Evolutionary conservation across 1,140 invertebrate species (phyloP), one percentile per base, ranked within the genome.

Genomic region (Drosophila sp.): DNA sequence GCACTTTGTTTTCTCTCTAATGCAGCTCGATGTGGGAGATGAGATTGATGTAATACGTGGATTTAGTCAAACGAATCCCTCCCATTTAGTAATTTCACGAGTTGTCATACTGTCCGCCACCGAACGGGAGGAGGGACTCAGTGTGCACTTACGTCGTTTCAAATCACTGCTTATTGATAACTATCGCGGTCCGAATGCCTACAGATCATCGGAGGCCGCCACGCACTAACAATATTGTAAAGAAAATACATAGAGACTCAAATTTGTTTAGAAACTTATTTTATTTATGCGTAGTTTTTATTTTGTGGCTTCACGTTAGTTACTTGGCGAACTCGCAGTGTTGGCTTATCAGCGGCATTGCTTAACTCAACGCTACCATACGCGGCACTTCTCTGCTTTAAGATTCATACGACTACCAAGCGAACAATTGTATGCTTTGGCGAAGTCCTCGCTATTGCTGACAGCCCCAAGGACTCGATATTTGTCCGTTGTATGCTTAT

Each of bases 361-460:
- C 4, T 40, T n/a, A 25, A 10, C 30, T 60, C 10, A 29, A 66
- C 50, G 23, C 17, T 74, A 90, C 81, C 87, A 91, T 10, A 91
- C 30, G n/a, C 70, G 66, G 30, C 90, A 91, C 44, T 79, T 89
- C 2, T 95, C 95, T 0, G 66, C 62, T 3, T 66, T 25, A 2
- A 94, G 94, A 92, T 96, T 95, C 94, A 96, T 95, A 17, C 87
- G 80, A 8, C 93, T 93, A 2, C 93, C 93, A 3, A 77, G 40
- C 0, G 93, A 91, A 80, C 95, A 96, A n/a, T 94, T 93, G 83
- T 95, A 96, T 70, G 69, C 65, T 35, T 71, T 41, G 0, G 95
- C 92, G 85, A 96, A 96, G 30, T 95, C 94, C 27, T 93, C 83
- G 35, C 93, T 93, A 82, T 96, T 96, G 8, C 94, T 94, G 7